Percentiles rank a stretch among this genome's conserved stretches.
Evolutionary conservation across 2,113 vertebrate genomes (phyloP).

Genomic region (Aegotheles bennettii): DNA sequence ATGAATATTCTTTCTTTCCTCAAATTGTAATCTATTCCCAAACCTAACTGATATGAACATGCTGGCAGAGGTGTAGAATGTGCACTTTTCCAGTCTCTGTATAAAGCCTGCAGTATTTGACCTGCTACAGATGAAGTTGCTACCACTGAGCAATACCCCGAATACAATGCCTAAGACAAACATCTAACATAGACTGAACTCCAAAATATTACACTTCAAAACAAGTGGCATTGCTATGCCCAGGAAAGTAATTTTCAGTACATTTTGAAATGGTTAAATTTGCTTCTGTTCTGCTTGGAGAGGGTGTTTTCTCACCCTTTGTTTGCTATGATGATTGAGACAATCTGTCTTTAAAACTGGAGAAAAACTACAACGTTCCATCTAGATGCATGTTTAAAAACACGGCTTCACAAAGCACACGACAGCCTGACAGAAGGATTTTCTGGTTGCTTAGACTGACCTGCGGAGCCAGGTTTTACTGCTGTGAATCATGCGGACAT

Average conservation of each 20-base stretch:
- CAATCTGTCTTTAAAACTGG: not conserved
- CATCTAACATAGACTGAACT: not conserved
- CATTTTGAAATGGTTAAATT: not conserved
- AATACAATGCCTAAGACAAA: not conserved
- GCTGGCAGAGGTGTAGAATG: not conserved
- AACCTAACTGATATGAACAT: not conserved
- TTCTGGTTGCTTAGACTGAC: not conserved
- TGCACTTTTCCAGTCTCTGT: not conserved
- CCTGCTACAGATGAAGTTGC: rapidly evolving
- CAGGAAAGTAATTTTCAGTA: not conserved
- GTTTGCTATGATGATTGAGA: not conserved
- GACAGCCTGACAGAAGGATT: not conserved
- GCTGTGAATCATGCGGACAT: rapidly evolving
- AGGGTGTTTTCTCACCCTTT: not conserved
- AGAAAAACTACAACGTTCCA: not conserved
- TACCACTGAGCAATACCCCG: not conserved
- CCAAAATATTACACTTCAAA: not conserved
- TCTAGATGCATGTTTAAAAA: rapidly evolving
- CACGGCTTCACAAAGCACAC: rapidly evolving
- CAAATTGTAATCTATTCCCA: not conserved
- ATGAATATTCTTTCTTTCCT: not conserved
- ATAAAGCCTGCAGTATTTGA: not conserved
- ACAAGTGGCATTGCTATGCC: rapidly evolving
- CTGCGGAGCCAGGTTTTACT: not conserved
- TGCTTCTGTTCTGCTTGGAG: not conserved